Evolutionary conservation across 2,797 vertebrate species (phyloP), one percentile per base, ranked within the genome.

Genomic region (Sciurus carolinensis): DNA sequence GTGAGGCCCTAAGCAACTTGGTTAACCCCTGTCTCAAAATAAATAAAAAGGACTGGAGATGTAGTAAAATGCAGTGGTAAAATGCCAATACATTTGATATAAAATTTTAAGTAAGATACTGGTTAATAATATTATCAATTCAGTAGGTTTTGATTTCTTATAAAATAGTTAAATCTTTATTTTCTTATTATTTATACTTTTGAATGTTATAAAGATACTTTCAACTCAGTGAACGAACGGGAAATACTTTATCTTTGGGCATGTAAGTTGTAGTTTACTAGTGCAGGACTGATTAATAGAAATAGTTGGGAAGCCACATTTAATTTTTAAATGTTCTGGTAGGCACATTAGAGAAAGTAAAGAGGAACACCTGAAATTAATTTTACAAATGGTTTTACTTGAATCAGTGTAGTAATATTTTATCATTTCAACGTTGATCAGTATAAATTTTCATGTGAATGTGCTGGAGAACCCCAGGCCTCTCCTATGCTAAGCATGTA

Each of bases 301-400:
- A 67, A 59, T 59, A 59, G 24, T 9, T 59, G 50, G 17, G 52
- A 5, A 79, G 26, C 42, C 42, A 47, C 14, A 6, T 75, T 47
- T 64, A 79, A 52, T 79, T 90, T 80, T 24, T 28, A 59, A 57
- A 5, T 47, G 75, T 95, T 82, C 33, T 75, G 64, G 50, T 39
- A 81, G 62, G 57, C 7, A 9, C 7, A n/a, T 87, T 77, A 85
- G 28, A 30, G 73, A 85, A 81, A 85, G 12, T 52, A 62, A 90
- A 52, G 59, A 26, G 57, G 75, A 91, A 13, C 28, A 62, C 24
- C 30, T 73, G 26, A 50, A 75, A 73, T 36, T 84, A 39, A 39
- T 81, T 87, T 77, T 59, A 50, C 14, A 75, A 73, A 77, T 47
- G 33, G 33, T 81, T 87, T 84, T 59, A 59, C 14, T 94, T 90